These are phyloP conservation scores for Rhyzopertha dominica DNA, from an alignment of 1,140 invertebrate genomes.

Conservation along the genomic window DNA sequence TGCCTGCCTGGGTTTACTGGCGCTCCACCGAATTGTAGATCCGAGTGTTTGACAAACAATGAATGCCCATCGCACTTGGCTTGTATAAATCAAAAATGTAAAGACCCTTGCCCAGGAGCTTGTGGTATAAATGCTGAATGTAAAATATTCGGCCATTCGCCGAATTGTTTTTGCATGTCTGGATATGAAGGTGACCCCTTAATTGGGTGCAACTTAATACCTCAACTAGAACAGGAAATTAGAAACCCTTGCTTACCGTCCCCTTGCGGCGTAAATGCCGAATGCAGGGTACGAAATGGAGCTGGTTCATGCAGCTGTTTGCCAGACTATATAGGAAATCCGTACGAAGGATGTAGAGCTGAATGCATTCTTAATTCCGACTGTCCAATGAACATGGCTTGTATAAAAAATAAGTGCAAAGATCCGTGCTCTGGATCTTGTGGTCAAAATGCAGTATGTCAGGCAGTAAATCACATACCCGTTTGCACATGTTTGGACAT, in stretches of 20 bases:
- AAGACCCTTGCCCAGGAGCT: constrained; percentile 70
- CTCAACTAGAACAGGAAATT: constrained; percentile 38
- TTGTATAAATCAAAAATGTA: constrained; percentile 64
- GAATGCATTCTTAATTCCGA: constrained; percentile 75
- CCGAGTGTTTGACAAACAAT: constrained; percentile 60
- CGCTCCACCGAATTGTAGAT: constrained; percentile 58
- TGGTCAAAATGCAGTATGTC: constrained; percentile 70
- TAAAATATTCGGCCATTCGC: constrained; percentile 58
- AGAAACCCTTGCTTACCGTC: constrained; percentile 55
- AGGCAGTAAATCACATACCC: constrained; percentile 74
- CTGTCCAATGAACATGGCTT: constrained; percentile 70
- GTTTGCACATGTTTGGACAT: constrained; percentile 69
- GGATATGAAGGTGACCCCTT: constrained; percentile 77
- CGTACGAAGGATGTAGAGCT: constrained; percentile 66
- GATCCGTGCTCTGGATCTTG: constrained; percentile 80
- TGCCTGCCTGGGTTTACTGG: constrained; percentile 65
- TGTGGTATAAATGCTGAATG: constrained; percentile 77
- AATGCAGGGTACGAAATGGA: constrained; percentile 57
- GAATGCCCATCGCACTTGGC: constrained; percentile 58
- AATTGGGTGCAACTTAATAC: constrained; percentile 54
- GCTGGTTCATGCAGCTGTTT: constrained; percentile 63
- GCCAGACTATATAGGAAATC: constrained; percentile 65
- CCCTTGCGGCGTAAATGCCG: constrained; percentile 63
- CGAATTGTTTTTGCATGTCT: constrained; percentile 72
- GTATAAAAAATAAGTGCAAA: constrained; percentile 74